Base-by-base conservation (phyloP, 2,797 vertebrate genomes). In the Petrocephalus schoutedeni region DNA sequence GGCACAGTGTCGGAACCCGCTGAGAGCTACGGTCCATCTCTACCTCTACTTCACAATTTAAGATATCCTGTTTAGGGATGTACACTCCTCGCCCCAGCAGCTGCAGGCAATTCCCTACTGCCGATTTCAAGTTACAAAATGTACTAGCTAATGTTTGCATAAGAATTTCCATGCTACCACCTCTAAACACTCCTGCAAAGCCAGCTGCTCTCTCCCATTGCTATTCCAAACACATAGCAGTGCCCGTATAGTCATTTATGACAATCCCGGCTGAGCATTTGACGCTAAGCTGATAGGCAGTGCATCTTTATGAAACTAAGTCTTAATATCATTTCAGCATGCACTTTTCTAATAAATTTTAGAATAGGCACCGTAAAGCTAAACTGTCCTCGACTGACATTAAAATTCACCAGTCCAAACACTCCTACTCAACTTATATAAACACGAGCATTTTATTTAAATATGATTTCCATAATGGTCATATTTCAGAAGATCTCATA, bases 81-180 rank as follows among this genome's bases (percentile, higher is more conserved):
- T 45, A 8, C 71, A 77, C 5, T 45, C 61, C 71, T 7, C 4
- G 2, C 71, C 14, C 32, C 41, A 16, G 41, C 71, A 77, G 71
- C 71, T 77, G 71, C 32, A 32, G 32, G 36, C 71, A 77, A 77
- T 77, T 77, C 71, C 71, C 71, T 45, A 14, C 71, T 36, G 71
- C 71, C 1, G 71, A 36, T 19, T 77, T 77, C 71, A 77, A 77
- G 36, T 77, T 77, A 77, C 71, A 77, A 45, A 77, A 77, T 77
- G 71, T 77, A 77, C 71, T n/a, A 77, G 71, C 36, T 41, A 16
- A 14, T 77, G 71, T 77, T 77, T 77, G 71, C 36, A 77, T 77
- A 77, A 77, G 23, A 77, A 77, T 77, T 77, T 77, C 71, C 71
- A 77, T 36, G 36, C 71, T 23, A 19, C 16, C 32, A 7, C 16